Conservation (phyloP, 2,888 invertebrate genomes). For the Escarpia spicata region DNA sequence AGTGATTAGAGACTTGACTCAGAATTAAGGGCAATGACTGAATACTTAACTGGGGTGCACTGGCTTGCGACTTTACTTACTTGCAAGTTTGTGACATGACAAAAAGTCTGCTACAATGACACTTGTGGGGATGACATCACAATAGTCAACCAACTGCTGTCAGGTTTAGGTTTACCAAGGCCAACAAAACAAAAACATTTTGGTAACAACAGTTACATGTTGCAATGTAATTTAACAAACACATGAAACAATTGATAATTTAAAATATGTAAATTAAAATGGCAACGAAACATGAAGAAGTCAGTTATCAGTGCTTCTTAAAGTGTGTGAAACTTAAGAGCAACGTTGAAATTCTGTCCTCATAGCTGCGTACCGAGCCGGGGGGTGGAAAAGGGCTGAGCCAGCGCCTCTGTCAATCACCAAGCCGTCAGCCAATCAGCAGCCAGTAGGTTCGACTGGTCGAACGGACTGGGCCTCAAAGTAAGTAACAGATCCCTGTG, state of each 20-base stretch:
- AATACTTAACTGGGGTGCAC: no score
- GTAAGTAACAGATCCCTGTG: constrained; percentile 62
- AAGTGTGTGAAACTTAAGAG: background rate
- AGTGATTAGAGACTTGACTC: no score
- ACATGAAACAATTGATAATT: background rate
- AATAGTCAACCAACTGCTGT: background rate
- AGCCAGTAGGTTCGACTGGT: constrained; percentile 68
- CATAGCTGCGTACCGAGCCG: constrained; percentile 61
- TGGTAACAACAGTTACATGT: constrained; percentile 7
- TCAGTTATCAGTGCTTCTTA: background rate
- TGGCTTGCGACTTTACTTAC: no score
- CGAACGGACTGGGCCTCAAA: constrained; percentile 86
- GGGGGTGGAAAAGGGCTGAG: constrained; percentile 62
- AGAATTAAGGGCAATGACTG: no score
- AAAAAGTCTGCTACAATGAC: no score
- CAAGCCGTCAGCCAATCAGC: constrained; percentile 62
- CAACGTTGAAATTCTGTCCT: constrained; percentile 8
- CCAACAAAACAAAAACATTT: background rate
- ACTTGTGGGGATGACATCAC: background rate
- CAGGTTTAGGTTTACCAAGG: background rate
- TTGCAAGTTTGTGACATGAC: no score
- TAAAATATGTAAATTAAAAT: background rate
- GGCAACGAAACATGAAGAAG: background rate
- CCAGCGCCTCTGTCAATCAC: constrained; percentile 52
- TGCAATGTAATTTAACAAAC: constrained; percentile 19